Base-by-base conservation (phyloP, 2,113 vertebrate species). In the Mirza zaza region DNA sequence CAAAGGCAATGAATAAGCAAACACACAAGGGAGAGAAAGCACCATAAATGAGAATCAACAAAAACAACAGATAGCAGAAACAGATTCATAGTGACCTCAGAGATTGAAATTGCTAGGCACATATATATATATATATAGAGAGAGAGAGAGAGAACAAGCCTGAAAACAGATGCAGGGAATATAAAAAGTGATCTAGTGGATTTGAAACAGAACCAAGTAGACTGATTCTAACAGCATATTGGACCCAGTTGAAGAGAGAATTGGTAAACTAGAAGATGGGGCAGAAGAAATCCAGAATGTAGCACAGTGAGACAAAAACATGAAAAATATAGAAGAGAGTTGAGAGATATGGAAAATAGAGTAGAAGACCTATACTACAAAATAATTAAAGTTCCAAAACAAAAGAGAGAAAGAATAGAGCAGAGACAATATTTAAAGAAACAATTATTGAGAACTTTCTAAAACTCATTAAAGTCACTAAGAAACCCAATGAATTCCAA, bases 271-370 rank as follows among this genome's bases (percentile, higher is more conserved):
- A 79, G 76, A 83, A 86, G 50, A 52, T 6, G 61, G 59, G 34
- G 75, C 79, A 87, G 59, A 76, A 87, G 76, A 95, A 63, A 80
- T 83, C n/a, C 39, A 59, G 76, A 94, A 96, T 55, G 39, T 21
- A 95, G 23, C 34, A 87, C 23, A 65, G 39, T 76, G 18, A 86
- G 59, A 71, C 32, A 87, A 79, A 96, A 63, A 34, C 29, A 79
- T 42, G 32, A 91, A 91, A 57, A 93, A 82, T 68, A 48, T 29
- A 18, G 29, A 87, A 80, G 34, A 88, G 48, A 50, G 20, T 85
- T 88, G 42, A 89, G 63, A 39, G 59, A 61, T 42, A 67, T 5
- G 9, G 59, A 76, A 20, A 23, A 87, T 0, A 88, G 65, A 85
- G 50, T 71, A 88, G 48, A 89, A 84, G 17, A 87, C 29, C 63